Percentiles rank a stretch among this genome's conserved stretches.
Evolutionary conservation across 2,797 vertebrate species (phyloP).

Genomic region (Oreochromis grahami): DNA sequence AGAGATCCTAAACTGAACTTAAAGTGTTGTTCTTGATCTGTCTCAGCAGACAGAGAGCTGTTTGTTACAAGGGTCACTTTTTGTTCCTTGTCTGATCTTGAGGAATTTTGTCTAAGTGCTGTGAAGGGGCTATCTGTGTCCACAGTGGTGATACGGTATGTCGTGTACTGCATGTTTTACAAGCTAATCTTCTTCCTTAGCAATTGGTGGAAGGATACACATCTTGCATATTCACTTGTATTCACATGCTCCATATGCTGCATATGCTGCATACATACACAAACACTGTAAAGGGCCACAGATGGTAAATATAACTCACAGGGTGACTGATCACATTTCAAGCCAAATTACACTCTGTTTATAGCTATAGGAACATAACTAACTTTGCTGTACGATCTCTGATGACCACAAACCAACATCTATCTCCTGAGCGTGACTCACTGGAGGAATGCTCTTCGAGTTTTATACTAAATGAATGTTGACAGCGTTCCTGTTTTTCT

Average conservation of each 20-base stretch:
- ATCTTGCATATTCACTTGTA: conserved; percentile 8
- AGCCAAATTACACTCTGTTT: conserved; percentile 48
- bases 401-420: conserved; percentile 42
- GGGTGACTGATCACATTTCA: conserved; percentile 39
- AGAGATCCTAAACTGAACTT: not conserved
- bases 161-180: conserved; percentile 18
- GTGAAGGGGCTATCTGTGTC: not conserved
- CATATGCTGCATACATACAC: conserved; percentile 16
- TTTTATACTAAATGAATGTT: conserved; percentile 23
- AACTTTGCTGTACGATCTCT: conserved; percentile 3
- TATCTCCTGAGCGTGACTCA: conserved; percentile 19
- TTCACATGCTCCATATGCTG: conserved; percentile 25
- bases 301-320: conserved; percentile 56
- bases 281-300: conserved; percentile 35
- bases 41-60: not conserved
- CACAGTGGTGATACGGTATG: conserved; percentile 21
- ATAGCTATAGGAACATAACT: conserved; percentile 37
- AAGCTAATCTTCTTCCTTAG: conserved; percentile 27
- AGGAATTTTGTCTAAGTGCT: conserved; percentile 25
- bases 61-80: conserved; percentile 7
- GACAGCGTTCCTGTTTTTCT: conserved; percentile 30
- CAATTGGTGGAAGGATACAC: conserved; percentile 3
- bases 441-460: not conserved
- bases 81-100: not conserved
- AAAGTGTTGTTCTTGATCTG: not conserved